Base-by-base conservation (phyloP, 2,113 vertebrate genomes). In the Thunnus maccoyii region DNA sequence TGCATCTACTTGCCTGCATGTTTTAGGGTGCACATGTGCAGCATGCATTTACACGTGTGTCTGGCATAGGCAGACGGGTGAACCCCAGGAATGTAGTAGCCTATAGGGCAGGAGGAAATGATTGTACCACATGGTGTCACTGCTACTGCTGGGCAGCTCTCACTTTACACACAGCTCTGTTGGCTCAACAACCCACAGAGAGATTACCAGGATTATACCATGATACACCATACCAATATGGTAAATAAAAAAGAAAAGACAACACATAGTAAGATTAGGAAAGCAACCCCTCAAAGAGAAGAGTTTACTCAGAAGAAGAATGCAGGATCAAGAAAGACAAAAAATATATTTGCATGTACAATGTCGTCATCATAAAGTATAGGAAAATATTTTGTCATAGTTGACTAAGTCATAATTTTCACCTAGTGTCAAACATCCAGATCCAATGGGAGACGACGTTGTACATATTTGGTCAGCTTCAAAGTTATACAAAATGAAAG, bases 71-170 rank as follows among this genome's bases (percentile, higher is more conserved):
- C 91, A 93, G 92, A 91, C 64, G 85, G 91, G 48, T 64, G 73
- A 89, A 74, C 91, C 72, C 64, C 89, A 78, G 89, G 90, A 79
- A 80, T 57, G 44, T 4, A 63, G 76, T 0, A 52, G 78, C 90
- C 78, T 82, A 84, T 83, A 76, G 89, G 63, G 86, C 67, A 54
- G 78, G 72, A 91, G 88, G 92, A 93, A 92, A 92, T 93, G 58
- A 87, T 86, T 79, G 57, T 72, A 82, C 91, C 89, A 88, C 89
- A 90, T 64, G 78, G 81, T 80, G 78, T 78, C 57, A 50, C 65
- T 82, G 73, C 63, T 84, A 58, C 76, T 74, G 73, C 72, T 36
- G 73, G 54, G 61, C 71, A 67, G 54, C 78, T 66, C 64, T 15
- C 22, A 25, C 16, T 5, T 75, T 76, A 80, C 76, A 78, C 46